Conservation (phyloP, 2,797 vertebrate genomes). For the Sarcoramphus papa region DNA sequence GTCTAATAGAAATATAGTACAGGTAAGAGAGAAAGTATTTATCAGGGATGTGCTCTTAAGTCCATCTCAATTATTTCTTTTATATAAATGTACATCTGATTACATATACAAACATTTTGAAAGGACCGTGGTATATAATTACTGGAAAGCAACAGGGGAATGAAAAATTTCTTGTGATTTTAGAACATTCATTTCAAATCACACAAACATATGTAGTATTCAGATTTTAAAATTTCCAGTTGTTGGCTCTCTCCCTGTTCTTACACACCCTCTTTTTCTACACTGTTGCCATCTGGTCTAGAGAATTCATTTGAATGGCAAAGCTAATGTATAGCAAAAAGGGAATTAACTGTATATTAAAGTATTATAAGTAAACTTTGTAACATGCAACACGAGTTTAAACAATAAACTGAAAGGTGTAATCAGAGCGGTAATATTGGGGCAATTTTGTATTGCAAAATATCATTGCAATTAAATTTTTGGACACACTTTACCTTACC, state of each 20-base stretch:
- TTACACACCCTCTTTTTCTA: conserved; percentile 45
- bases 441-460: conserved; percentile 53
- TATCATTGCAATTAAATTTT: conserved; percentile 58
- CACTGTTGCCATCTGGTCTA: conserved; percentile 55
- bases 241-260: conserved; percentile 41
- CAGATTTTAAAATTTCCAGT: conserved; percentile 45
- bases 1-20: conserved; percentile 88
- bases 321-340: conserved; percentile 51
- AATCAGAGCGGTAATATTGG: conserved; percentile 54
- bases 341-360: conserved; percentile 59
- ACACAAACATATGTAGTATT: conserved; percentile 53
- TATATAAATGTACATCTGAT: conserved; percentile 85
- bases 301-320: conserved; percentile 59
- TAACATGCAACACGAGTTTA: conserved; percentile 73
- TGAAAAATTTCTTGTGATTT: conserved; percentile 69
- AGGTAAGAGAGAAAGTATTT: conserved; percentile 83
- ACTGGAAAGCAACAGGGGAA: conserved; percentile 72
- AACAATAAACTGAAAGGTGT: conserved; percentile 61
- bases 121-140: conserved; percentile 75
- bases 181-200: conserved; percentile 69
- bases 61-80: conserved; percentile 78
- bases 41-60: conserved; percentile 84
- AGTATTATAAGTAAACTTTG: conserved; percentile 61
- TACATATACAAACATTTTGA: conserved; percentile 83
- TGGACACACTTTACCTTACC: conserved; percentile 68